A percentile compares a stretch with the other conserved stretches of the same genome.
phyloP scores from a whole-genome alignment of 2,113 vertebrate species.

The Brevimyrus niger region DNA sequence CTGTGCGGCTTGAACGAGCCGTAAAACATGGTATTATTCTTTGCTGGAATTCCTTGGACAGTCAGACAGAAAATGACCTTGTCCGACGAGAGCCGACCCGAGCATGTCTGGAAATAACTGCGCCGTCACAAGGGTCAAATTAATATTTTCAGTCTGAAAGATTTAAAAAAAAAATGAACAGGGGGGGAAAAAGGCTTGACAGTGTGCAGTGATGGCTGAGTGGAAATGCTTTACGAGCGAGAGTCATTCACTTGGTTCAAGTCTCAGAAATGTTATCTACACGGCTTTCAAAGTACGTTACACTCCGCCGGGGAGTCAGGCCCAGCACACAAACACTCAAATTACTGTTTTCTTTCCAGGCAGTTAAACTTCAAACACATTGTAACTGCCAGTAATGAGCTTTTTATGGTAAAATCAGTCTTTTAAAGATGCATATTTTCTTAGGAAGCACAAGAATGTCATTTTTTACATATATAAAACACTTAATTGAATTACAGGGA shows the following conservation, averaged over 20 bases:
- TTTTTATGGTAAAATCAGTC: conserved; percentile 30
- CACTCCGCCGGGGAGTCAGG: conserved; percentile 5
- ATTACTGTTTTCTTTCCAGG: conserved; percentile 15
- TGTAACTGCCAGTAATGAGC: conserved; percentile 26
- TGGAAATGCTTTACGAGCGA: conserved; percentile 30
- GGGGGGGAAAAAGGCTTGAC: conserved; percentile 13
- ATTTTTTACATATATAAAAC: conserved; percentile 16
- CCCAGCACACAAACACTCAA: conserved; percentile 7
- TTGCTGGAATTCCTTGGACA: background rate
- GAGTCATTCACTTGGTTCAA: conserved; percentile 28
- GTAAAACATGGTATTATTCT: background rate
- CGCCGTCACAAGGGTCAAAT: conserved; percentile 5
- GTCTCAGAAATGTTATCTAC: conserved; percentile 25
- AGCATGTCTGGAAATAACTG: conserved; percentile 8
- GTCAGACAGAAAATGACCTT: conserved; percentile 8
- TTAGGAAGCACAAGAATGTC: conserved; percentile 12
- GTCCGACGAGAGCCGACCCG: background rate
- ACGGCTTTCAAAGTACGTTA: conserved; percentile 23
- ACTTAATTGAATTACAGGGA: conserved; percentile 20
- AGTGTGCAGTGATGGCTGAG: conserved; percentile 23
- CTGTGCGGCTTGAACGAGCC: background rate
- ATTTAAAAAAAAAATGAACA: conserved; percentile 16
- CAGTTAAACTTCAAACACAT: conserved; percentile 29
- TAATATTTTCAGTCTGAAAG: conserved; percentile 13
- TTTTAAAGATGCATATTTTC: conserved; percentile 27